Evolutionary conservation across 2,113 vertebrate genomes (phyloP).

Genomic region (Vireo altiloquus): DNA sequence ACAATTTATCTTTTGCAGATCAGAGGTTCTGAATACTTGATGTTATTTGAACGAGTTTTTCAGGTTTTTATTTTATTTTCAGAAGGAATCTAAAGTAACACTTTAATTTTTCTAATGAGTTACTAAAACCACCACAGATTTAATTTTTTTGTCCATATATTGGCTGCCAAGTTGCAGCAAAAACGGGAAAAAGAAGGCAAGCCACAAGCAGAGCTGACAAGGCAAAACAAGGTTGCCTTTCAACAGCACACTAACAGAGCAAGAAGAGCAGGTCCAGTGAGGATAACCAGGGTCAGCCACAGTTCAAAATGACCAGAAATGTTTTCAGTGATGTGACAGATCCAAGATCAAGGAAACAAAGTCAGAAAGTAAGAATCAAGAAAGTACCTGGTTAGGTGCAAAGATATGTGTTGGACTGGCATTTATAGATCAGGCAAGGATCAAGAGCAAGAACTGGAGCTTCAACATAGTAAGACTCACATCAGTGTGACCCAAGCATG

Average conservation of each 20-base stretch:
- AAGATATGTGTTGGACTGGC: accelerated
- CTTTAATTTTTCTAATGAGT: not conserved
- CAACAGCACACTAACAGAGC: not conserved
- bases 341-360: not conserved
- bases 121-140: not conserved
- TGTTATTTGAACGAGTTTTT: not conserved
- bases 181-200: not conserved
- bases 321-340: not conserved
- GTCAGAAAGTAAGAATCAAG: not conserved
- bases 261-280: not conserved
- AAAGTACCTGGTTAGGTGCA: not conserved
- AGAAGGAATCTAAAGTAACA: not conserved
- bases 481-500: not conserved
- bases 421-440: not conserved
- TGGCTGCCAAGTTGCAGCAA: not conserved
- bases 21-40: not conserved
- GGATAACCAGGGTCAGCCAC: not conserved
- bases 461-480: not conserved
- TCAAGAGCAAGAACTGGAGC: not conserved
- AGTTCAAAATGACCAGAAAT: not conserved
- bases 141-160: not conserved
- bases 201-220: not conserved
- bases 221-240: not conserved
- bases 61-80: not conserved
- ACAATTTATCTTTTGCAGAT: not conserved